Conservation (phyloP, 2,888 invertebrate species). For the Aethes cnicana region DNA sequence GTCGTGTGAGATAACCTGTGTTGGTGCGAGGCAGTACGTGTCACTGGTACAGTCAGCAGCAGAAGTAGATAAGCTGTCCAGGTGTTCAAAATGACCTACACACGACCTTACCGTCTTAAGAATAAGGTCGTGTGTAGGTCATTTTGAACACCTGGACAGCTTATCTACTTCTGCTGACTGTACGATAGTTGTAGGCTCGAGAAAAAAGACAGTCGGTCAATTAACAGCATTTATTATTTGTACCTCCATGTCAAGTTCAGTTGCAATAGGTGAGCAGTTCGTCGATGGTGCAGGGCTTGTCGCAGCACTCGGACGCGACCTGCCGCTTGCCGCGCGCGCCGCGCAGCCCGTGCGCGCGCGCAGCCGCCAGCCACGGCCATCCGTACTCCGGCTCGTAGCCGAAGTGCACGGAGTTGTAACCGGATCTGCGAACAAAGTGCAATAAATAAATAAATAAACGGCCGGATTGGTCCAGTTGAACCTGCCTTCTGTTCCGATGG, state of each 20-base stretch:
- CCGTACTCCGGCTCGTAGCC: slow-evolving; percentile 9
- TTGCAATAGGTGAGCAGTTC: slow-evolving; percentile 40
- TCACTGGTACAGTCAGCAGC: too few species aligned
- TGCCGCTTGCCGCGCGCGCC: slow-evolving; percentile 35
- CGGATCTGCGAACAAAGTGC: slow-evolving; percentile 2
- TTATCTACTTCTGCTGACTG: too few species aligned
- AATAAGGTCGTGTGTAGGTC: too few species aligned
- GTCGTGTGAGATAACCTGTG: too few species aligned
- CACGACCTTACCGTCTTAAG: too few species aligned
- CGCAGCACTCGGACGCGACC: slow-evolving; percentile 41
- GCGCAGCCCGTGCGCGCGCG: neutral
- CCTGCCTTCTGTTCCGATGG: too few species aligned
- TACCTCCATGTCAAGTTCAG: neutral
- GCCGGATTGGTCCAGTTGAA: too few species aligned
- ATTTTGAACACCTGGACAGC: too few species aligned
- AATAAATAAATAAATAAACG: neutral
- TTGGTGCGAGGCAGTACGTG: too few species aligned
- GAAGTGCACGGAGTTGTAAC: slow-evolving; percentile 6
- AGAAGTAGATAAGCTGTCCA: too few species aligned
- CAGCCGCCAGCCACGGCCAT: slow-evolving; percentile 18
- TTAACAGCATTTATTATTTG: slow-evolving; percentile 8
- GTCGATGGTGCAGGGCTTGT: slow-evolving; percentile 37
- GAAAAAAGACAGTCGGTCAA: neutral
- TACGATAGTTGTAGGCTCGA: too few species aligned
- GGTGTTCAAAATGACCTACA: too few species aligned